Conservation (phyloP, 2,888 invertebrate species). For the Uropetala carovei region DNA sequence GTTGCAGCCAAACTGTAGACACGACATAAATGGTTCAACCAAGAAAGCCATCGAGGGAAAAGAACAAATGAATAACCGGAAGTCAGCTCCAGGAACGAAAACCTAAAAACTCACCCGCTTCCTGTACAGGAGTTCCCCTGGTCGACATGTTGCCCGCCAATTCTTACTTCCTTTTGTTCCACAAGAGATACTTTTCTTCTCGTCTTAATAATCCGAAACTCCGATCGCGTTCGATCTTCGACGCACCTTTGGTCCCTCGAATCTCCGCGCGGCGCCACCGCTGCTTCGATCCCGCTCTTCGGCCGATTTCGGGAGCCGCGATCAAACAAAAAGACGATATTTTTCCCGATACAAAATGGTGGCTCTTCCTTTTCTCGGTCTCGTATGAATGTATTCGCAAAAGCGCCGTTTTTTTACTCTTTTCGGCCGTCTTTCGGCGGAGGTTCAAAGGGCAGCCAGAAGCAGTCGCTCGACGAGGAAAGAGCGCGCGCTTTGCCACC, state of each 20-base stretch:
- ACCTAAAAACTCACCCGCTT: conserved; percentile 12
- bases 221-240: not conserved
- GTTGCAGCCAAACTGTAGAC: too few species aligned
- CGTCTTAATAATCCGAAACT: not conserved
- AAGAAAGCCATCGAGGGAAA: not conserved
- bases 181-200: not conserved
- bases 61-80: conserved; percentile 16
- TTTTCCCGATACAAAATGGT: too few species aligned
- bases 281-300: too few species aligned
- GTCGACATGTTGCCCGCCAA: not conserved
- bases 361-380: too few species aligned
- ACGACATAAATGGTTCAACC: too few species aligned
- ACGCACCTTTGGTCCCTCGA: too few species aligned
- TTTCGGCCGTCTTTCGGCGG: not conserved
- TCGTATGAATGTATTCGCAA: too few species aligned
- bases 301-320: too few species aligned
- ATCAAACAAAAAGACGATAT: too few species aligned
- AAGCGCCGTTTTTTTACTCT: not conserved
- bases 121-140: not conserved
- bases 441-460: not conserved
- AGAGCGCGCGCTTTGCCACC: not conserved
- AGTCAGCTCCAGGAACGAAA: not conserved
- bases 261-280: too few species aligned
- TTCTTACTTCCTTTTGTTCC: not conserved
- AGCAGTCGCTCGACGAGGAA: not conserved